A percentile compares a stretch with the other conserved stretches of the same genome.
phyloP scores from a whole-genome alignment of 2,797 vertebrate species.

The Dicrostonyx torquatus region DNA sequence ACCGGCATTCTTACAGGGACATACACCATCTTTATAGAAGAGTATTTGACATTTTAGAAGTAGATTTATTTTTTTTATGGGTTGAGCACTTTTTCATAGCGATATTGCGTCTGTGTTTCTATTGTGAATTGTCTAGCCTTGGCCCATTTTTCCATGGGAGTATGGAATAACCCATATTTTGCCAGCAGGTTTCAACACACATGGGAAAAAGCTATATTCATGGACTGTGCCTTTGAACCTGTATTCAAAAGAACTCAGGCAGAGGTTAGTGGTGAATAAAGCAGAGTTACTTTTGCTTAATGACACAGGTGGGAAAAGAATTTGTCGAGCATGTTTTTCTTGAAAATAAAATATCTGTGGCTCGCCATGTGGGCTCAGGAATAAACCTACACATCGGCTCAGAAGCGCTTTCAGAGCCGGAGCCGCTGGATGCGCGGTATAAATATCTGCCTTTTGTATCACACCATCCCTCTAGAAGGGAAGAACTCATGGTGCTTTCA shows the following conservation, averaged over 20 bases:
- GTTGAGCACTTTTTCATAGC: constrained; percentile 44
- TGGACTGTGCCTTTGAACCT: constrained; percentile 74
- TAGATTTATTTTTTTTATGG: constrained; percentile 54
- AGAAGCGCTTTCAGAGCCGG: constrained; percentile 67
- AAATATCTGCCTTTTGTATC: constrained; percentile 75
- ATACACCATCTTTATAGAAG: background rate
- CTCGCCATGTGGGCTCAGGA: constrained; percentile 46
- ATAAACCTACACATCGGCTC: constrained; percentile 75
- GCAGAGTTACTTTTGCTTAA: constrained; percentile 74
- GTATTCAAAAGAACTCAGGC: constrained; percentile 75
- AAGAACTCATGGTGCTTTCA: constrained; percentile 55
- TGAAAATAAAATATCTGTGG: constrained; percentile 76
- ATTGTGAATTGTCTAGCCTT: constrained; percentile 67
- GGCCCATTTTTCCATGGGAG: constrained; percentile 56
- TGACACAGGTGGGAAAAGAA: constrained; percentile 73
- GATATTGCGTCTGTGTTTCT: constrained; percentile 48
- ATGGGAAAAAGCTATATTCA: constrained; percentile 74
- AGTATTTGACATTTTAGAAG: constrained; percentile 36
- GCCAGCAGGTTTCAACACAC: constrained; percentile 76
- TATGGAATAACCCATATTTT: constrained; percentile 76
- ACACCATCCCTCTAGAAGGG: constrained; percentile 48
- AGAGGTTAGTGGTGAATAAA: constrained; percentile 76
- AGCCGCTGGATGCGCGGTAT: constrained; percentile 62
- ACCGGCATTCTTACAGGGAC: background rate
- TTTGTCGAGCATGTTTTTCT: constrained; percentile 73